Conservation (phyloP, 2,113 vertebrate genomes). For the Vimba vimba region DNA sequence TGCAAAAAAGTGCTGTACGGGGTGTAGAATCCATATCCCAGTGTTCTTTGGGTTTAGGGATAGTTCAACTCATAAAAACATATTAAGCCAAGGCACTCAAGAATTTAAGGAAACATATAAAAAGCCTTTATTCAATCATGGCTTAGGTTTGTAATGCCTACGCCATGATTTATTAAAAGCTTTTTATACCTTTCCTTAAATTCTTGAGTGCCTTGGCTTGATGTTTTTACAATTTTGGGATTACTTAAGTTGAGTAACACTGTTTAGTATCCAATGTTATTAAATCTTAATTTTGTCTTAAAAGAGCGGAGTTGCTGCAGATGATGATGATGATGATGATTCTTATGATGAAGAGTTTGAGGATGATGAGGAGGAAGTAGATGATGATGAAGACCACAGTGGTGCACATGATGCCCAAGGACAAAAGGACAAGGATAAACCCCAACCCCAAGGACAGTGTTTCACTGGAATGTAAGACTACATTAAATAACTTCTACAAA, state of each 20-base stretch:
- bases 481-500: background rate
- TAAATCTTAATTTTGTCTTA: background rate
- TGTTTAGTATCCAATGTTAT: background rate
- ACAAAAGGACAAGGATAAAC: background rate
- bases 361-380: conserved; percentile 20
- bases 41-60: no score
- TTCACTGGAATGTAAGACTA: background rate
- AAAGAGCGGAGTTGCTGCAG: conserved; percentile 35
- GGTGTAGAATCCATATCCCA: no score
- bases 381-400: conserved; percentile 39
- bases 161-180: no score
- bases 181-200: no score
- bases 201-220: no score
- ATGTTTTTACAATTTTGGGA: no score
- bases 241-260: background rate
- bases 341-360: background rate
- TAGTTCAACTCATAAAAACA: no score
- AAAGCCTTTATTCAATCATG: no score
- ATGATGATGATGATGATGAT: conserved; percentile 52
- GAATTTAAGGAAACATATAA: no score
- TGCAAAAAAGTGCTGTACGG: no score
- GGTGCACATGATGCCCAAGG: background rate
- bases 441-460: background rate
- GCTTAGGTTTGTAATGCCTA: no score
- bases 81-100: no score